Conservation (phyloP, 30 jellyfish, hydroid and myxozoan species). For the Pelagia noctiluca region DNA sequence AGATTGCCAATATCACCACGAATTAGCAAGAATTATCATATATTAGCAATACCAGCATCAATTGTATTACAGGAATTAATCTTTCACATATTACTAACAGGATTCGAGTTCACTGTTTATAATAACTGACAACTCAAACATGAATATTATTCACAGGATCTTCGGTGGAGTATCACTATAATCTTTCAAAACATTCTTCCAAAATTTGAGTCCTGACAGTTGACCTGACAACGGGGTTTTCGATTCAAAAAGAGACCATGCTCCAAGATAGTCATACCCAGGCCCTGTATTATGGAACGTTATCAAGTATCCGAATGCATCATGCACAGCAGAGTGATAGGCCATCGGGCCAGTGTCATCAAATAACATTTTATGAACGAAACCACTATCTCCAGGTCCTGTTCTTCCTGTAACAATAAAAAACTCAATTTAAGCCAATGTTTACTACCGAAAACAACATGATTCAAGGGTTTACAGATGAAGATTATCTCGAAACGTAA, state of each 20-base stretch:
- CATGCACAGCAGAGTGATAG: slow-evolving; percentile 98
- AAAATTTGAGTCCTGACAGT: slow-evolving; percentile 86
- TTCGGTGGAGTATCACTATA: neutral
- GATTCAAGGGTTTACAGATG: no score
- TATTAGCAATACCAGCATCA: no score
- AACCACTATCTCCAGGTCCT: slow-evolving; percentile 98
- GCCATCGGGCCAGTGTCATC: slow-evolving; percentile 96
- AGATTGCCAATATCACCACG: no score
- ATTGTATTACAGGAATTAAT: no score
- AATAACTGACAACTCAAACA: no score
- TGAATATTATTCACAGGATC: no score
- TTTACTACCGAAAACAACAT: no score
- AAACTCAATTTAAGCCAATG: neutral
- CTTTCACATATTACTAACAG: no score
- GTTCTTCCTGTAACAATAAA: slow-evolving; percentile 75
- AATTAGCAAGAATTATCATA: no score
- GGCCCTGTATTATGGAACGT: slow-evolving; percentile 91
- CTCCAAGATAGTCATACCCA: slow-evolving; percentile 93
- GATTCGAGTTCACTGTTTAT: no score
- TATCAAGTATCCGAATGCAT: slow-evolving; percentile 92
- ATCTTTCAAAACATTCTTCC: slow-evolving; percentile 80
- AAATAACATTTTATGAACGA: slow-evolving; percentile 86
- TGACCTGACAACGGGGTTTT: slow-evolving; percentile 86
- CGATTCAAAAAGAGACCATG: slow-evolving; percentile 84
- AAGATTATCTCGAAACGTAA: no score